Conservation (phyloP, 2,797 vertebrate genomes). For the Chelonia mydas region DNA sequence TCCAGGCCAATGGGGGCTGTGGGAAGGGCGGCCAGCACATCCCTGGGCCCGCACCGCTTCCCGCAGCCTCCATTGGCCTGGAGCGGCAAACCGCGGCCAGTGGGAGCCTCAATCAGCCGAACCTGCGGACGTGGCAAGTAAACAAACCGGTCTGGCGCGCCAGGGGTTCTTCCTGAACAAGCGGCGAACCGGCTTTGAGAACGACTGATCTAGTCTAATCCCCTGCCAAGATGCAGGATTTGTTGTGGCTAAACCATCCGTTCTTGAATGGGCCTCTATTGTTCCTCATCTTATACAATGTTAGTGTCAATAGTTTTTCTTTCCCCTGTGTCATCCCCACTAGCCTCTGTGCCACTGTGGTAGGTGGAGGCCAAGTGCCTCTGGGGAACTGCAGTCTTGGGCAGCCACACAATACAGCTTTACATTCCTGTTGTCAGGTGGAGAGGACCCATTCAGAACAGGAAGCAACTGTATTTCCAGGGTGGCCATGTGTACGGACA, state of each 20-base stretch:
- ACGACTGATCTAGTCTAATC: no score
- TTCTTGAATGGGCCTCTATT: neutral
- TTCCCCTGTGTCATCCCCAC: neutral
- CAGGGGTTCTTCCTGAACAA: no score
- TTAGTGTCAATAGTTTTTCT: neutral
- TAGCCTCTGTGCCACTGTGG: neutral
- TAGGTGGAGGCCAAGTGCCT: rapidly evolving
- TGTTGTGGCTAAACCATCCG: neutral
- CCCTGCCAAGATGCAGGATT: no score
- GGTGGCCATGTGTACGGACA: rapidly evolving
- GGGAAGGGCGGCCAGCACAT: no score
- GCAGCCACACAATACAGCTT: neutral
- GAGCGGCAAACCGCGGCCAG: no score
- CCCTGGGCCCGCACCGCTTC: no score
- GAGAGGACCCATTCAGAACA: neutral
- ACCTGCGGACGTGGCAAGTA: no score
- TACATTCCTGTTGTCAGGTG: neutral
- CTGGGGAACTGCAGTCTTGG: neutral
- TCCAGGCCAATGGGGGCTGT: no score
- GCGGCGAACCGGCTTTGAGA: no score
- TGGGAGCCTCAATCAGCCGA: no score
- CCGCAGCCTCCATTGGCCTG: no score
- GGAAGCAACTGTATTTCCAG: neutral
- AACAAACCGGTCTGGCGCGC: no score
- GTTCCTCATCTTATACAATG: constrained; percentile 3